Conservation (phyloP, 2,888 invertebrate genomes). For the Calameuta idolon region DNA sequence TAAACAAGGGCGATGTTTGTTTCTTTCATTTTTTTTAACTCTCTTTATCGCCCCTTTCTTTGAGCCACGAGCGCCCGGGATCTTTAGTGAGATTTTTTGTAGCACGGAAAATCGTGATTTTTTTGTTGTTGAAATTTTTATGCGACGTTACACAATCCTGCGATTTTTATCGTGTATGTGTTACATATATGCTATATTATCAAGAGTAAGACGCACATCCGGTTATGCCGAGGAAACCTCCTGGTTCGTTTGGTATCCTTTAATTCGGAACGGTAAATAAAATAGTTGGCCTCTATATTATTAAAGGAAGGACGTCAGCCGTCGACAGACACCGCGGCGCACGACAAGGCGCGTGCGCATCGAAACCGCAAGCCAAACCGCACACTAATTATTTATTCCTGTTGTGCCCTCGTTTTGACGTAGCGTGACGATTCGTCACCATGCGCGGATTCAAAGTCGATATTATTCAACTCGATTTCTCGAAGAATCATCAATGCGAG, state of each 20-base stretch:
- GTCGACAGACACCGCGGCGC: slow-evolving; percentile 36
- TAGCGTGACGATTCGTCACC: slow-evolving; percentile 35
- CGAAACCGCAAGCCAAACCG: slow-evolving; percentile 56
- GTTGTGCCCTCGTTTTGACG: slow-evolving; percentile 45
- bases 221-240: neutral
- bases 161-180: neutral
- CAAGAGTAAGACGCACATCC: neutral
- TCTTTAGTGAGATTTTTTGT: neutral
- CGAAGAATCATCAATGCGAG: neutral
- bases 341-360: slow-evolving; percentile 53
- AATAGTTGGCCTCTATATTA: slow-evolving; percentile 21
- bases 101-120: neutral
- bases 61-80: neutral
- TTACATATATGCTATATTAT: neutral
- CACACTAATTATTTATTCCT: slow-evolving; percentile 59
- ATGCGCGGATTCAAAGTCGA: neutral
- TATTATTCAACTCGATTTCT: neutral
- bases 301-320: slow-evolving; percentile 39
- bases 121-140: neutral
- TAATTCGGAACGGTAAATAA: slow-evolving; percentile 9
- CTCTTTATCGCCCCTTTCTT: slow-evolving; percentile 1
- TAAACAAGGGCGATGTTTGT: slow-evolving; percentile 21
- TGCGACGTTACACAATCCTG: neutral
- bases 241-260: slow-evolving; percentile 2
- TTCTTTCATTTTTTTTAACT: slow-evolving; percentile 8